Evolutionary conservation across 2,888 invertebrate species (phyloP).

Genomic region (Ectemnius lituratus): DNA sequence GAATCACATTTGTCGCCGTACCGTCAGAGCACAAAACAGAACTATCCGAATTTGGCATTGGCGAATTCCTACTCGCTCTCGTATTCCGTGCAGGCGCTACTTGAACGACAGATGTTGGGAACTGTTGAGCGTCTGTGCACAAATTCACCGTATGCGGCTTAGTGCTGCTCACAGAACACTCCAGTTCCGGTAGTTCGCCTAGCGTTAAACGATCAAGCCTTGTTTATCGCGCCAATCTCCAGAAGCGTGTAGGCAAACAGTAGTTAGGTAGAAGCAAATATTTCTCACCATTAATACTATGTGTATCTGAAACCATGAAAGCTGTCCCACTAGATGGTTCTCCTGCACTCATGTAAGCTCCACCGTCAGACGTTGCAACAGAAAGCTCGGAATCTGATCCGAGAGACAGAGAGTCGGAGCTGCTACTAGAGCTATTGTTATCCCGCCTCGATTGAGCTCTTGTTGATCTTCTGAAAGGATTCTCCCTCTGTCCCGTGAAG

Average conservation of each 20-base stretch:
- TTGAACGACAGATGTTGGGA: constrained; percentile 54
- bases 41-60: constrained; percentile 37
- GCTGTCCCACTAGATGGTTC: constrained; percentile 62
- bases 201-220: constrained; percentile 20
- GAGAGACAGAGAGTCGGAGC: constrained; percentile 35
- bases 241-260: neutral
- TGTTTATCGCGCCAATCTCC: neutral
- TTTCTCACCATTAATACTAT: constrained; percentile 73
- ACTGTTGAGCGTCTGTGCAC: constrained; percentile 63
- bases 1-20: constrained; percentile 13
- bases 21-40: constrained; percentile 26
- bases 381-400: constrained; percentile 53
- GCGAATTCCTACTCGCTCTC: constrained; percentile 28
- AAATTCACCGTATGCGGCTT: constrained; percentile 68
- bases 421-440: constrained; percentile 60
- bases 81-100: constrained; percentile 38
- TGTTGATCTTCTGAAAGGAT: constrained; percentile 79
- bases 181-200: constrained; percentile 71
- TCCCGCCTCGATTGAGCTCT: constrained; percentile 57
- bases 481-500: constrained; percentile 82
- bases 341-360: constrained; percentile 49
- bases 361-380: constrained; percentile 48
- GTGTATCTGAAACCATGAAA: constrained; percentile 71
- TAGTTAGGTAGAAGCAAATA: neutral
- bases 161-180: constrained; percentile 68